Base-by-base conservation (phyloP, 1,140 invertebrate genomes). In the Hypsibius dujardini region DNA sequence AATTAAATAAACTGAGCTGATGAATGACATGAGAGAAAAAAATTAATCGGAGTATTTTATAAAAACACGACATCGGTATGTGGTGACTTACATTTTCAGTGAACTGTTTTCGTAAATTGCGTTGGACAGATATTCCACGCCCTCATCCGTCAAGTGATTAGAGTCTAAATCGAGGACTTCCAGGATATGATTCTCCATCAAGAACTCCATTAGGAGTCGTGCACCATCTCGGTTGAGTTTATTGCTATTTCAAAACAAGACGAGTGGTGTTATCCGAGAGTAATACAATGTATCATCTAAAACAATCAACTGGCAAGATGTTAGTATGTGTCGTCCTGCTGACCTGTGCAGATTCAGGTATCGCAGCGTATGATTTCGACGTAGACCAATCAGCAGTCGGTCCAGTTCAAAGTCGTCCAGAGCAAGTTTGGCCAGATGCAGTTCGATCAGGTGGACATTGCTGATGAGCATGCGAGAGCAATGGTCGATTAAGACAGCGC, bases 1-100 rank as follows among this genome's bases (percentile, higher is more conserved):
- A n/a, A n/a, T n/a, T n/a, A n/a, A n/a, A n/a, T 56, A 56, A 7
- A 56, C 50, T n/a, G 50, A 56, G 50, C 50, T n/a, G 50, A 56
- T 7, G n/a, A n/a, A 56, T 7, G n/a, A 7, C 50, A 7, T n/a
- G 50, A 56, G 50, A 7, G 7, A 7, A n/a, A 7, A 56, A n/a
- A n/a, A n/a, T n/a, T n/a, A n/a, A n/a, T n/a, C n/a, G n/a, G n/a
- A n/a, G n/a, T n/a, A n/a, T n/a, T n/a, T n/a, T n/a, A n/a, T n/a
- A n/a, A n/a, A n/a, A n/a, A n/a, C n/a, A n/a, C n/a, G n/a, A n/a
- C n/a, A n/a, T n/a, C n/a, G n/a, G n/a, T n/a, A n/a, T n/a, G n/a
- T n/a, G n/a, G n/a, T n/a, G 50, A 56, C 50, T 56, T 56, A 56
- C 50, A n/a, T 56, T 56, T 7, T 56, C 50, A 56, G 7, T n/a